Evolutionary conservation across 2,888 invertebrate species (phyloP).

Genomic region (Aplocera efformata): DNA sequence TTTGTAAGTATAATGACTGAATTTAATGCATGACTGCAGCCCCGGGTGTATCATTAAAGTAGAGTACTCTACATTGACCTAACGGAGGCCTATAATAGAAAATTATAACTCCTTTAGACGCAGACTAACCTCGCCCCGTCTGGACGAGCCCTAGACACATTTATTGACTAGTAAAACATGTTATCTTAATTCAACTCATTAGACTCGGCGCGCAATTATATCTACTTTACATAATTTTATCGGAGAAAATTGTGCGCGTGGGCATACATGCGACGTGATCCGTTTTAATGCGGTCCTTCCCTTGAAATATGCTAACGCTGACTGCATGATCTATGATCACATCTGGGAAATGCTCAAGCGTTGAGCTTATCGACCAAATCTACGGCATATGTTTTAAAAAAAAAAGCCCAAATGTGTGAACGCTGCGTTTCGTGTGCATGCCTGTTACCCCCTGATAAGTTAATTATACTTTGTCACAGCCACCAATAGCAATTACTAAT

Average conservation of each 20-base stretch:
- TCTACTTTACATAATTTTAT: constrained; percentile 73
- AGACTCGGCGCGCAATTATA: constrained; percentile 57
- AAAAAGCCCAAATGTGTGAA: constrained; percentile 30
- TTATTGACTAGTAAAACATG: constrained; percentile 59
- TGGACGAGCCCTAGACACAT: constrained; percentile 57
- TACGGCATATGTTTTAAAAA: constrained; percentile 40
- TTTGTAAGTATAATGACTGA: constrained; percentile 15
- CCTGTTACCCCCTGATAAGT: too few relatives aligned
- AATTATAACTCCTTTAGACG: constrained; percentile 30
- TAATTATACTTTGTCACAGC: too few relatives aligned
- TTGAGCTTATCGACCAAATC: constrained; percentile 42
- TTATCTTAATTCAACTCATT: constrained; percentile 74
- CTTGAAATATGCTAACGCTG: constrained; percentile 59
- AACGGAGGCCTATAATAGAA: constrained; percentile 18
- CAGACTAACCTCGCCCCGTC: constrained; percentile 40
- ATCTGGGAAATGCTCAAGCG: constrained; percentile 31
- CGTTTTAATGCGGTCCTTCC: constrained; percentile 62
- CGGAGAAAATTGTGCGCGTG: constrained; percentile 70
- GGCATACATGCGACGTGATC: constrained; percentile 55
- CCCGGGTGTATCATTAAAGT: constrained; percentile 13
- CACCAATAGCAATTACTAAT: too few relatives aligned
- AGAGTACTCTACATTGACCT: constrained; percentile 19
- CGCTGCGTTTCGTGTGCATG: too few relatives aligned
- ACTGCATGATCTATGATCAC: constrained; percentile 21
- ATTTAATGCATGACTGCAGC: constrained; percentile 16